Evolutionary conservation across 1,140 invertebrate species (phyloP), one percentile per base, ranked within the genome.

Genomic region (Anastrepha ludens): DNA sequence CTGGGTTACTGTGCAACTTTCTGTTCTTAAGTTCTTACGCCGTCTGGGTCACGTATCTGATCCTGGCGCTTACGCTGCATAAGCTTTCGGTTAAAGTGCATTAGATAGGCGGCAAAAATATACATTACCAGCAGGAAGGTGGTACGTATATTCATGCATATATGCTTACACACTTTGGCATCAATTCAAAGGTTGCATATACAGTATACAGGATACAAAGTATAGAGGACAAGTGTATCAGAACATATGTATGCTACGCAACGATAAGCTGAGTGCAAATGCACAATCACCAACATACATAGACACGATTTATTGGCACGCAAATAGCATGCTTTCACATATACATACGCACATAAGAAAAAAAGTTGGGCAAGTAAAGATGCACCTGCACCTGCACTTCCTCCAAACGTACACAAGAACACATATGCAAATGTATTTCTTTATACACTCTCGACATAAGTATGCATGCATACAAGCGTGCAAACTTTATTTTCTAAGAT

Each of bases 401-500:
- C 6, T 20, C 6, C 29, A 67, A 15, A 67, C 11, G 29, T 67
- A 11, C 17, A 39, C 60, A 64, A 17, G 17, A 8, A 17, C 29
- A 67, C 64, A 67, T 9, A 39, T 67, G 17, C 29, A 39, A 6
- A 20, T 39, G 20, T 67, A 11, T 20, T 67, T 7, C 6, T 67
- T 29, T 67, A 67, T 67, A 17, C 29, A 5, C n/a, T 67, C 64
- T 67, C 7, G 29, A 8, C 20, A 8, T 15, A 67, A 67, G 64
- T 2, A 67, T 29, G 64, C 64, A 67, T 29, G 64, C 64, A 0
- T 67, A 67, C 64, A 67, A 67, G n/a, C n/a, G n/a, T 67, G 64
- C 3, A 67, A 67, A 67, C 7, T 67, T 67, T 67, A n/a, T 67
- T 67, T 67, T 7, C n/a, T 67, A 67, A 67, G 64, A 67, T 67